Percentiles rank a stretch among this genome's conserved stretches.
phyloP scores from a whole-genome alignment of 92 coral and sea anemone genomes.

The Umimayanthus chanpuru region DNA sequence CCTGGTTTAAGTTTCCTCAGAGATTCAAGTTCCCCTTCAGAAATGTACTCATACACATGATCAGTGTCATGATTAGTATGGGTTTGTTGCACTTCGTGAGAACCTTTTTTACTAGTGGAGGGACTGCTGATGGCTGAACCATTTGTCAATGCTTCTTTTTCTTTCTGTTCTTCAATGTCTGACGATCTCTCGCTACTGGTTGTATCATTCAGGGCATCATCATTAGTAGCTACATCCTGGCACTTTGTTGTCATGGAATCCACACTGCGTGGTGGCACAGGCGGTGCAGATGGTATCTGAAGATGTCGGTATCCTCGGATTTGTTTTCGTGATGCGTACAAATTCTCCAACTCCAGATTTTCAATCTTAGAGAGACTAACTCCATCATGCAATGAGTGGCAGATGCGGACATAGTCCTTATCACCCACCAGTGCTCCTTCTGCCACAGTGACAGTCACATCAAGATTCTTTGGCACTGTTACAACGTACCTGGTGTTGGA shows the following conservation, averaged over 20 bases:
- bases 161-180: not conserved
- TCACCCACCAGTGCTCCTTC: constrained; percentile 86
- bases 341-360: constrained; percentile 77
- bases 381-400: constrained; percentile 82
- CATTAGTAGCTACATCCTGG: not conserved
- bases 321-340: constrained; percentile 83
- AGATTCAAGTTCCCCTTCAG: constrained; percentile 13
- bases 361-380: constrained; percentile 78
- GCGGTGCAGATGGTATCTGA: constrained; percentile 53
- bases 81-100: not conserved
- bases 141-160: not conserved
- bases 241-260: constrained; percentile 10
- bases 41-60: constrained; percentile 43
- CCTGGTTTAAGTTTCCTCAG: not conserved
- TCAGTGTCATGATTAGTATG: constrained; percentile 6
- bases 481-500: constrained; percentile 68
- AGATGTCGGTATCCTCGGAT: constrained; percentile 77
- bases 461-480: constrained; percentile 81
- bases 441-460: constrained; percentile 83
- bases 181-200: not conserved
- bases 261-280: constrained; percentile 49
- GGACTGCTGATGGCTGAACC: constrained; percentile 17
- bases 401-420: constrained; percentile 82
- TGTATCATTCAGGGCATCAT: not conserved
- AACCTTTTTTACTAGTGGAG: not conserved